Evolutionary conservation across 2,888 invertebrate genomes (phyloP), one percentile per base, ranked within the genome.

Genomic region (Volucella inanis): DNA sequence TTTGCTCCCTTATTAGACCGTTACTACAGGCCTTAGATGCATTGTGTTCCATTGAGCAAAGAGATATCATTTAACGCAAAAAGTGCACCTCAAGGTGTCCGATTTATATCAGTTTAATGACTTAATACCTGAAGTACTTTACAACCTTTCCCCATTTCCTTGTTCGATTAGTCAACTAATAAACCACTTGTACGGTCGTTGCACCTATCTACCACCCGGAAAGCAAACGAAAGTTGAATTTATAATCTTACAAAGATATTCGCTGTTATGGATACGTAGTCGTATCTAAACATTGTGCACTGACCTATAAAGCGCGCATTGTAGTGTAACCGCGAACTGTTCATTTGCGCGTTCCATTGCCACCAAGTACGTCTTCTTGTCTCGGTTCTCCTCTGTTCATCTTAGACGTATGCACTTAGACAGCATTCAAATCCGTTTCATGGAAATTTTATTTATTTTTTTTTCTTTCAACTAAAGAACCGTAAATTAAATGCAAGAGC

Each of bases 371-470:
- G 43, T 52, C 3, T 47, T 31, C 31, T 12, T 15, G 10, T 45
- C 8, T 45, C 31, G n/a, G 9, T 31, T 31, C 31, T 3, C 11
- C 55, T 8, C n/a, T 61, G 14, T 43, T 11, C 49, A 75, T 67
- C 68, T 68, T 39, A 62, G 68, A 54, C 54, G 38, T 1, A 31
- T 54, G 52, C 77, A 77, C 77, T 77, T 77, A 64, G 55, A 71
- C 65, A 59, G 57, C 57, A 76, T 76, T 76, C 57, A 75, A 75
- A 45, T 75, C 22, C 57, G 54, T 50, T 71, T 49, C 54, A 54
- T 67, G 67, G 67, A 43, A 54, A 43, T 67, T 67, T 22, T 45
- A 31, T 31, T 31, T 31, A 22, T 22, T 6, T 31, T 31, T 22
- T 31, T 31, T 31, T 31, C 31, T 6, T 31, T 6, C 31, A 31